Evolutionary conservation across 2,113 vertebrate genomes (phyloP).

Genomic region (Calonectris borealis): DNA sequence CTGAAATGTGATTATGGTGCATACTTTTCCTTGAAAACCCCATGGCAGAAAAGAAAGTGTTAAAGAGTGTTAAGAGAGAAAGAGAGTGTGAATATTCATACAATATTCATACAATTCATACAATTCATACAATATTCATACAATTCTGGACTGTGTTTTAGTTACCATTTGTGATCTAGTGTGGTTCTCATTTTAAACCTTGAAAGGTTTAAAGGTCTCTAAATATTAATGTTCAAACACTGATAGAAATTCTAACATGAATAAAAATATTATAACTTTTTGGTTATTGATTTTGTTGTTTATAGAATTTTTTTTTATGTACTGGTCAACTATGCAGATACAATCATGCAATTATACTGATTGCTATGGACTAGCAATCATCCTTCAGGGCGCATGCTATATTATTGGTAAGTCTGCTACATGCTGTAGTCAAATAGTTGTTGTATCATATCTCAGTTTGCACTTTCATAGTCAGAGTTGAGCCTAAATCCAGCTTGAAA

Average conservation of each 20-base stretch:
- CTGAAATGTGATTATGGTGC: too few species aligned
- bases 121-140: too few species aligned
- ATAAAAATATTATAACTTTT: constrained; percentile 95
- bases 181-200: too few species aligned
- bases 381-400: background rate
- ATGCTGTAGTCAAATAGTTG: background rate
- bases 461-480: background rate
- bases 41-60: too few species aligned
- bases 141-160: too few species aligned
- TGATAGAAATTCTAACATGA: constrained; percentile 98
- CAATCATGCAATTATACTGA: background rate
- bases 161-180: too few species aligned
- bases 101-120: too few species aligned
- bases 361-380: background rate
- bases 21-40: too few species aligned
- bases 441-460: background rate
- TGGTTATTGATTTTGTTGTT: constrained; percentile 73
- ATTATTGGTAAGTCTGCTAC: background rate
- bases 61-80: too few species aligned
- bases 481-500: background rate
- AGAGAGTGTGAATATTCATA: too few species aligned
- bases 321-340: background rate
- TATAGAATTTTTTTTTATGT: background rate
- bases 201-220: constrained; percentile 75
- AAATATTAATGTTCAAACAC: constrained; percentile 98